These are phyloP conservation scores for Macaria liturata DNA, from an alignment of 2,888 invertebrate genomes.

Conservation along the genomic window DNA sequence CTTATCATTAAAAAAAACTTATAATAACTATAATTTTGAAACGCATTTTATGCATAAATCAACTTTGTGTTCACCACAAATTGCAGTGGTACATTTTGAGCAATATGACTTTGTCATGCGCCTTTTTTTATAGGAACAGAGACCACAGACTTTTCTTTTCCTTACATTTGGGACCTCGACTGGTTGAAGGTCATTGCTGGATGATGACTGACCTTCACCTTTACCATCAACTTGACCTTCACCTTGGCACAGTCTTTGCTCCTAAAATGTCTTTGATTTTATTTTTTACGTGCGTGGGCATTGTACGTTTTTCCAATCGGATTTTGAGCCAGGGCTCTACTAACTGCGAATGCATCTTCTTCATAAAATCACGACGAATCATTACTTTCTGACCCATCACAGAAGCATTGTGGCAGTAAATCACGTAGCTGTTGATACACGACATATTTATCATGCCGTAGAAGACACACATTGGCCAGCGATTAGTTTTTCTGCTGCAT, in stretches of 20 bases:
- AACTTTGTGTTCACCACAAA: slow-evolving; percentile 18
- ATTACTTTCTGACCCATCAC: slow-evolving; percentile 9
- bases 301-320: slow-evolving; percentile 27
- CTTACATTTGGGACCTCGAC: slow-evolving; percentile 12
- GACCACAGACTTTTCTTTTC: slow-evolving; percentile 12
- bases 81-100: slow-evolving; percentile 19
- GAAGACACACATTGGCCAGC: slow-evolving; percentile 32
- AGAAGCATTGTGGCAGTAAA: slow-evolving; percentile 18
- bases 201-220: slow-evolving; percentile 14
- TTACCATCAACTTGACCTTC: slow-evolving; percentile 16
- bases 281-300: slow-evolving; percentile 24
- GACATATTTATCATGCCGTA: slow-evolving; percentile 31
- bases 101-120: slow-evolving; percentile 19
- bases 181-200: slow-evolving; percentile 14
- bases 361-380: slow-evolving; percentile 26
- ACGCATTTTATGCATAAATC: slow-evolving; percentile 15
- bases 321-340: slow-evolving; percentile 33
- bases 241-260: slow-evolving; percentile 8
- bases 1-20: slow-evolving; percentile 9
- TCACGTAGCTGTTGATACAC: slow-evolving; percentile 27
- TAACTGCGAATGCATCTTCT: slow-evolving; percentile 28
- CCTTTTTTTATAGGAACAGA: slow-evolving; percentile 18
- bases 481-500: slow-evolving; percentile 28
- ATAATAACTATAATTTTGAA: slow-evolving; percentile 10
- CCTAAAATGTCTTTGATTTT: slow-evolving; percentile 16